Evolutionary conservation across 92 coral and sea anemone species (phyloP).

Genomic region (Palythoa grandiflora): DNA sequence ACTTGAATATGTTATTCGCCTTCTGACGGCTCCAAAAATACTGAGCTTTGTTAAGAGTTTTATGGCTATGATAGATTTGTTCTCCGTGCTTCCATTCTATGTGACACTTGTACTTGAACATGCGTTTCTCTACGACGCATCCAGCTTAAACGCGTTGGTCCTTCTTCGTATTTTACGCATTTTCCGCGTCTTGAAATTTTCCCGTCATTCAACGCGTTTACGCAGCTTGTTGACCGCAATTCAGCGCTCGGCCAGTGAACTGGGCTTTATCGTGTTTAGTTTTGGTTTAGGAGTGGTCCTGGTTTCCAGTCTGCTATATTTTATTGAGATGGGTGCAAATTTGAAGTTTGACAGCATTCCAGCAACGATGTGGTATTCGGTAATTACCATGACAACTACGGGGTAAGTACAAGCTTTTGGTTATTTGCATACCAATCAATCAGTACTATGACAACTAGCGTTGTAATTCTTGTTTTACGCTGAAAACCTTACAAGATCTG

Average conservation of each 20-base stretch:
- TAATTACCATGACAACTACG: conserved; percentile 97
- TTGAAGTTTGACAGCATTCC: conserved; percentile 88
- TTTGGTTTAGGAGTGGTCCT: conserved; percentile 82
- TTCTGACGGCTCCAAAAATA: conserved; percentile 74
- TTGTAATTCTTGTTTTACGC: too few relatives aligned
- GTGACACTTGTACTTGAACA: conserved; percentile 64
- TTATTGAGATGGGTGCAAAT: conserved; percentile 66
- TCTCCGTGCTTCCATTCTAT: conserved; percentile 89
- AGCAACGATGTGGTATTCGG: conserved; percentile 97
- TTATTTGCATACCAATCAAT: not conserved
- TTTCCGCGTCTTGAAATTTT: conserved; percentile 91
- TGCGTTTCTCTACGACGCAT: conserved; percentile 60
- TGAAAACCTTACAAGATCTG: too few relatives aligned
- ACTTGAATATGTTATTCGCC: conserved; percentile 75
- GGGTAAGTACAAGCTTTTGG: conserved; percentile 72
- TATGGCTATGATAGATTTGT: conserved; percentile 79
- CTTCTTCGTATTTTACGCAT: conserved; percentile 84
- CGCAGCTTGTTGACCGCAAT: conserved; percentile 89
- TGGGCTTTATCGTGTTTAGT: conserved; percentile 85
- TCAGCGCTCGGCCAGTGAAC: conserved; percentile 91
- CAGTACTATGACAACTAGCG: not conserved
- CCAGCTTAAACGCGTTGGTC: conserved; percentile 81
- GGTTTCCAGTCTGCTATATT: conserved; percentile 86
- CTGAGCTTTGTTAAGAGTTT: conserved; percentile 75
- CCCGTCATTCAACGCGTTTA: conserved; percentile 86